These are phyloP conservation scores for Myiotriccus ornatus DNA, from an alignment of 2,797 vertebrate genomes.

Conservation along the genomic window DNA sequence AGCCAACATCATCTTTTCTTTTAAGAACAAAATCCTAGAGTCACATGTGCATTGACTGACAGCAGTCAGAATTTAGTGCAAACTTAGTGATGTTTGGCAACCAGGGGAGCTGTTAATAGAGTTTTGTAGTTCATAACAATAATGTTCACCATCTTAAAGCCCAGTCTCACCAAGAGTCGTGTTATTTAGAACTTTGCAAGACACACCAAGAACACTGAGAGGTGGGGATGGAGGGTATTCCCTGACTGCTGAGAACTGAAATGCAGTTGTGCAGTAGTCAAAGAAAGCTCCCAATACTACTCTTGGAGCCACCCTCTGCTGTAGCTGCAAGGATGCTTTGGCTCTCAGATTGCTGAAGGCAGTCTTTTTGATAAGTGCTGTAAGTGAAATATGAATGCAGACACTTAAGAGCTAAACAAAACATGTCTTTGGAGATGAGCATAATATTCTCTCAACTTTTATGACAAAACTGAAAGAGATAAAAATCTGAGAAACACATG, in stretches of 20 bases:
- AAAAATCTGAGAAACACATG: neutral
- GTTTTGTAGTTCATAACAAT: neutral
- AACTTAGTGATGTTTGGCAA: neutral
- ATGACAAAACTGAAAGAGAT: neutral
- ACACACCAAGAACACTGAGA: accelerated
- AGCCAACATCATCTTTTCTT: slow-evolving; percentile 16
- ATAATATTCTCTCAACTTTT: neutral
- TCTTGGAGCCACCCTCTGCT: neutral
- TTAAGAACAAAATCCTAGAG: slow-evolving; percentile 4
- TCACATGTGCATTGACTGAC: neutral
- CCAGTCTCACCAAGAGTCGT: accelerated
- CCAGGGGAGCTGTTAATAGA: neutral
- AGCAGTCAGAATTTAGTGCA: neutral
- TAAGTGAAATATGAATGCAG: slow-evolving; percentile 6
- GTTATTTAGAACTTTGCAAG: neutral
- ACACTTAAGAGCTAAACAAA: neutral
- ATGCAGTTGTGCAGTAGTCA: neutral
- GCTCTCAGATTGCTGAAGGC: neutral
- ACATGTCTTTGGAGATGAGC: neutral
- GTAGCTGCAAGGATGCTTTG: neutral
- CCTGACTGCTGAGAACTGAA: neutral
- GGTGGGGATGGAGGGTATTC: accelerated
- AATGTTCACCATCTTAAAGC: neutral
- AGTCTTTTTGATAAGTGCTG: neutral
- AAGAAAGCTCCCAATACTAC: neutral